Evolutionary conservation across 2,113 vertebrate genomes (phyloP).

Genomic region (Chlamydotis undulata): DNA sequence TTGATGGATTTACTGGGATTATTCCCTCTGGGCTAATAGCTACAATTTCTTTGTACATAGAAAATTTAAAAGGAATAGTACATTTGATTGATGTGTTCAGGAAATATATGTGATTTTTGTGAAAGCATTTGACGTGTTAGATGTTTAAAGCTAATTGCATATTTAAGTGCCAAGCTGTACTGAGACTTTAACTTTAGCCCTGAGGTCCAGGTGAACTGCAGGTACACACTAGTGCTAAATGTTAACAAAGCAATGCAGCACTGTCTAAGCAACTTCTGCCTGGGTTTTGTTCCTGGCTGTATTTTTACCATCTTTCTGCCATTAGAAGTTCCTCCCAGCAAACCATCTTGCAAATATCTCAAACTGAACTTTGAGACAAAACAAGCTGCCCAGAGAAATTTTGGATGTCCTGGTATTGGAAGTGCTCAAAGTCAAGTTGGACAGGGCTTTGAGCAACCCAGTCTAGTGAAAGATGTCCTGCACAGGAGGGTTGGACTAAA

Average conservation of each 20-base stretch:
- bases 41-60: constrained; percentile 16
- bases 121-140: neutral
- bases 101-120: constrained; percentile 15
- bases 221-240: neutral
- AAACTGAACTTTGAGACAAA: neutral
- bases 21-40: constrained; percentile 42
- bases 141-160: constrained; percentile 10
- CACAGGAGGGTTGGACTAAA: neutral
- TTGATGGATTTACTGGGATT: constrained; percentile 40
- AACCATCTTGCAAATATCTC: neutral
- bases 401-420: neutral
- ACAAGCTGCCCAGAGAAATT: neutral
- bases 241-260: neutral
- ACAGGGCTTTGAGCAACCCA: neutral
- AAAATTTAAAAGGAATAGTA: constrained; percentile 6
- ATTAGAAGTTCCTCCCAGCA: neutral
- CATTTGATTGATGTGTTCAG: constrained; percentile 52
- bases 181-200: neutral
- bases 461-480: neutral
- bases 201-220: neutral
- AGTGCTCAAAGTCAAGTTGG: neutral
- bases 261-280: neutral
- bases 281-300: neutral
- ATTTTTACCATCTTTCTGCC: neutral
- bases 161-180: neutral